Conservation (phyloP, 1,140 invertebrate genomes). For the Hestina assimilis region DNA sequence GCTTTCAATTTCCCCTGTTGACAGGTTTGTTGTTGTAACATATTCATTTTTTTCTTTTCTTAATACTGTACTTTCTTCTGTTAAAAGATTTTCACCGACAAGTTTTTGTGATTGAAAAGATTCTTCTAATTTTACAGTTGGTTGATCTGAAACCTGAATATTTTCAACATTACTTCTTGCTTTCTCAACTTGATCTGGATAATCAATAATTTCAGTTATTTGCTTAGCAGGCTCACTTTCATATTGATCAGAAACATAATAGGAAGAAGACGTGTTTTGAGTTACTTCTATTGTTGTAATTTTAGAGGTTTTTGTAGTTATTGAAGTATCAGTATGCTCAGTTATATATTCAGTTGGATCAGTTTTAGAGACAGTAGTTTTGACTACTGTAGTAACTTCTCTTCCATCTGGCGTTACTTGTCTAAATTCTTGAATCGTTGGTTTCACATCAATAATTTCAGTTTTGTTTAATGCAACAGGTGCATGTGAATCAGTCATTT, state of each 20-base stretch:
- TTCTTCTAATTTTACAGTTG: neutral
- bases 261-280: slow-evolving; percentile 48
- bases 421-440: slow-evolving; percentile 33
- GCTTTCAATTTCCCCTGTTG: no score
- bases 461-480: neutral
- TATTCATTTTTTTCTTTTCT: neutral
- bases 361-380: slow-evolving; percentile 43
- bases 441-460: neutral
- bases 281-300: slow-evolving; percentile 51
- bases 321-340: slow-evolving; percentile 46
- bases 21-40: no score
- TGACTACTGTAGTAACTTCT: slow-evolving; percentile 39
- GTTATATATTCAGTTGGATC: slow-evolving; percentile 41
- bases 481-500: no score
- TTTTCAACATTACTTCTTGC: slow-evolving; percentile 1
- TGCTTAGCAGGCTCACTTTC: slow-evolving; percentile 1
- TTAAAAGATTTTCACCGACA: neutral
- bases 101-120: neutral
- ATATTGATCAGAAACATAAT: slow-evolving; percentile 38
- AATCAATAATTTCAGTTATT: slow-evolving; percentile 2
- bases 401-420: slow-evolving; percentile 37
- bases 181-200: slow-evolving; percentile 41
- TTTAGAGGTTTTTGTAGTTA: slow-evolving; percentile 44
- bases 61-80: neutral
- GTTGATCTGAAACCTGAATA: slow-evolving; percentile 22